Percentiles rank a stretch among this genome's conserved stretches.
These are phyloP conservation scores for Gymnodraco acuticeps DNA, from an alignment of 2,797 vertebrate species.

Conservation along the genomic window DNA sequence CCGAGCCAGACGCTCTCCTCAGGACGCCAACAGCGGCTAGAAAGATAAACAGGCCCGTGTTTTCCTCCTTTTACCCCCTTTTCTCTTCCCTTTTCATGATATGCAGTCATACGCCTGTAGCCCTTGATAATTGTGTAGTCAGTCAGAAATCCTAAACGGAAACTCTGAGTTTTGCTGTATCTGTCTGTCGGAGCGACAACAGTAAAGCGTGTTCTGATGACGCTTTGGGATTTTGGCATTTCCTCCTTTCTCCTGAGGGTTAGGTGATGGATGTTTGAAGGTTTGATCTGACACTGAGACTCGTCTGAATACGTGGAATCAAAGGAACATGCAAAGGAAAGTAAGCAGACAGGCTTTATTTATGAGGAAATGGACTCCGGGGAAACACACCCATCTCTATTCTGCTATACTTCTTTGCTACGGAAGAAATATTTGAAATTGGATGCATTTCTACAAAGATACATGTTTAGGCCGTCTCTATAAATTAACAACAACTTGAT, in stretches of 20 bases:
- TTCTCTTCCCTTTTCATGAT: slow-evolving; percentile 61
- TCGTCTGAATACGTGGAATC: slow-evolving; percentile 66
- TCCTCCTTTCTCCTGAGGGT: slow-evolving; percentile 62
- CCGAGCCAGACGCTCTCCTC: slow-evolving; percentile 73
- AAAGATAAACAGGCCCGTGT: slow-evolving; percentile 79
- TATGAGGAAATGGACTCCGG: slow-evolving; percentile 51
- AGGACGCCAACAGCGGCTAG: slow-evolving; percentile 54
- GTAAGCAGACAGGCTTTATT: slow-evolving; percentile 64
- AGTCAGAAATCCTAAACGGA: slow-evolving; percentile 72
- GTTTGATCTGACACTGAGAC: slow-evolving; percentile 75
- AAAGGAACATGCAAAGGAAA: slow-evolving; percentile 63
- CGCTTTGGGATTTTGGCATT: slow-evolving; percentile 61
- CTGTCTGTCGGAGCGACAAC: slow-evolving; percentile 56
- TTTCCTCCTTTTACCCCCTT: slow-evolving; percentile 59
- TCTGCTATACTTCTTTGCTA: slow-evolving; percentile 11
- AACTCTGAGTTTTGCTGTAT: slow-evolving; percentile 56
- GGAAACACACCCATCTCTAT: slow-evolving; percentile 48
- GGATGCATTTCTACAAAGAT: slow-evolving; percentile 30
- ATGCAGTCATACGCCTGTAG: slow-evolving; percentile 59
- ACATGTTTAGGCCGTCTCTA: slow-evolving; percentile 19
- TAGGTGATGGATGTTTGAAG: slow-evolving; percentile 70
- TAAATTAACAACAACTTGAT: slow-evolving; percentile 31
- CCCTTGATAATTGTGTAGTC: slow-evolving; percentile 79
- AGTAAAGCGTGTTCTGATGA: slow-evolving; percentile 54
- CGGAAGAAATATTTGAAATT: slow-evolving; percentile 31